Evolutionary conservation across 2,113 vertebrate species (phyloP), one percentile per base, ranked within the genome.

Genomic region (Neomonachus schauinslandi): DNA sequence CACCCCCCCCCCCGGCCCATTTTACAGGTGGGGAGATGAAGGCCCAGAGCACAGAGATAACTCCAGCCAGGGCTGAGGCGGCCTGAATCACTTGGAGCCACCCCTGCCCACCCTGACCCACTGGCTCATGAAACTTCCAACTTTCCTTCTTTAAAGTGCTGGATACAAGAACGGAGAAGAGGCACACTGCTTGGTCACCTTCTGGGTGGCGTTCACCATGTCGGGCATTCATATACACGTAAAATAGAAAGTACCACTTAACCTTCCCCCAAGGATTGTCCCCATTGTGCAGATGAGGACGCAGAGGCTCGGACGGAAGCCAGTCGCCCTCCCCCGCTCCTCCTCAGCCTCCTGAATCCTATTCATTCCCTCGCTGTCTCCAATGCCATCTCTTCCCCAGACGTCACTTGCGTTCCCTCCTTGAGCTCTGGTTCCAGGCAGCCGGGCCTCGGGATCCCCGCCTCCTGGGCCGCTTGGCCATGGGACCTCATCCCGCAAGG

Each of bases 401-500:
- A 33, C 21, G 26, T 67, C 59, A 9, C 26, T 4, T 16, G 33
- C 14, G 65, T 74, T 28, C 42, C 67, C 33, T 63, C 77, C 55
- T 31, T 15, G 51, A 42, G 51, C 31, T 28, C 67, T n/a, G 28
- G 65, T 49, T 55, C 7, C 6, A n/a, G 63, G 65, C 6, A 18
- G 57, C 51, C 0, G 3, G 67, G 53, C 49, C 28, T 16, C 67
- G 24, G 85, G 24, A 13, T 3, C 19, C 15, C 1, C 0, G 16
- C 49, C 7, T 42, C 63, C 39, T 1, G 1, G 71, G 72, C 0
- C 0, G 7, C 81, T n/a, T 28, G 42, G 31, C 36, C 2, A 2
- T 1, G 0, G 55, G 2, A 0, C 18, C 33, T 51, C 33, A 7
- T 5, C 65, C 24, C 1, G 1, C 15, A 1, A 1, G 49, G 67